Evolutionary conservation across 2,113 vertebrate species (phyloP), one percentile per base, ranked within the genome.

Genomic region (Tychaedon coryphoeus): DNA sequence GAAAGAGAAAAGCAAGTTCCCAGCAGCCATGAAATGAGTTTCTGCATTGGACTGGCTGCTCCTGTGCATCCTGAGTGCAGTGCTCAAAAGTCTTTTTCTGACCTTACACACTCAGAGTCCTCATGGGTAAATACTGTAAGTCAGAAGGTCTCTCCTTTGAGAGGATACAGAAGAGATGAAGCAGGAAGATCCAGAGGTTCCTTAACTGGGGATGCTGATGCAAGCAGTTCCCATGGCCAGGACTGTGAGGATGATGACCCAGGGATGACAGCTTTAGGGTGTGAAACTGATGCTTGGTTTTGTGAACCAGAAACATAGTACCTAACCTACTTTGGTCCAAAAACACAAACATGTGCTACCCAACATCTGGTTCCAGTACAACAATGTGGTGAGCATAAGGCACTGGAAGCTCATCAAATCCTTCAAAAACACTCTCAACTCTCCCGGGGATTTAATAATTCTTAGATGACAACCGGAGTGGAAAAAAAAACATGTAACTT

Each of bases 391-490:
- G 1, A 94, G 40, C 23, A 1, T 90, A 74, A 90, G 84, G 78
- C 56, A 92, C 74, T 86, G 88, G 86, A 95, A 96, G 75, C 53
- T 95, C 93, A 88, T 73, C 87, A 86, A 79, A 83, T 90, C 81
- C 67, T 90, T 74, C 75, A 88, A 67, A 94, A 95, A 88, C 75
- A 83, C 72, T 86, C 81, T 64, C 66, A 79, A 56, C 28, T 82
- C 67, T 82, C 78, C 31, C 25, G 10, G 51, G 64, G 54, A 92
- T 88, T 93, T 82, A 91, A 34, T 88, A 94, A 74, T 51, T 79
- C 60, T 69, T 83, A 38, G 67, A 72, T 92, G 78, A 92, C 72
- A 86, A 79, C 14, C 0, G 0, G 23, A 60, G 36, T 34, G 51
- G 69, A 96, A 77, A 69, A 96, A 77, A 69, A 90, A 86, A 29